A percentile compares a stretch with the other conserved stretches of the same genome.
Conservation (phyloP, 2,888 invertebrate species). For the Hirtodrosophila confusa region DNA sequence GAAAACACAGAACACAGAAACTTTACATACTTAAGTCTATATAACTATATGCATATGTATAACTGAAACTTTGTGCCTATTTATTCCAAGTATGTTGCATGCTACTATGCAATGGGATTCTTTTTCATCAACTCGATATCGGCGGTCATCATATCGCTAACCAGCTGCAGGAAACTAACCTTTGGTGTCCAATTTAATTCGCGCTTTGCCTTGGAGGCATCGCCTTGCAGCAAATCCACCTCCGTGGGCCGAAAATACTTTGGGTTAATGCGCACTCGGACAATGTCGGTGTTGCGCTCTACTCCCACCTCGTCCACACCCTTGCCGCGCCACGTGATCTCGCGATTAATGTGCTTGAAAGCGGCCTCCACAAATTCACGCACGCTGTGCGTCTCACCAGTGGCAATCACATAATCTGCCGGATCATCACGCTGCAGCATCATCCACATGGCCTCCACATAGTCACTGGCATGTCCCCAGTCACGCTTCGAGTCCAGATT, state of each 20-base stretch:
- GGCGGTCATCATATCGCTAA: conserved; percentile 96
- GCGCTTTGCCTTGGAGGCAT: conserved; percentile 94
- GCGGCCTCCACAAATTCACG: conserved; percentile 97
- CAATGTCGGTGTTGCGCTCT: conserved; percentile 88
- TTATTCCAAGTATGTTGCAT: conserved; percentile 13
- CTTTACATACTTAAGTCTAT: conserved; percentile 40
- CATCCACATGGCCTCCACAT: conserved; percentile 99
- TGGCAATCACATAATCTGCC: conserved; percentile 98
- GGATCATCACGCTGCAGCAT: conserved; percentile 97
- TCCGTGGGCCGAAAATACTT: conserved; percentile 99
- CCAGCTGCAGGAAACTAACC: conserved; percentile 92
- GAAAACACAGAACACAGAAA: conserved; percentile 39
- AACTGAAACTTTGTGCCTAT: conserved; percentile 67
- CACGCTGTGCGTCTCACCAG: conserved; percentile 97
- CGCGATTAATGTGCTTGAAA: conserved; percentile 92
- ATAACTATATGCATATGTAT: conserved; percentile 29
- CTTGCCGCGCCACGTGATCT: conserved; percentile 94
- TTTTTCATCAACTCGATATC: conserved; percentile 95
- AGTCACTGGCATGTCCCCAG: conserved; percentile 99
- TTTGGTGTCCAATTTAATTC: conserved; percentile 95
- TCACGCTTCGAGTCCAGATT: conserved; percentile 98
- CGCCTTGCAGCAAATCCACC: conserved; percentile 97
- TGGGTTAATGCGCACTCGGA: conserved; percentile 94
- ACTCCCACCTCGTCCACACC: conserved; percentile 91
- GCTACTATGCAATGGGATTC: conserved; percentile 92